Evolutionary conservation across 2,797 vertebrate species (phyloP).

Genomic region (Gambusia yucatana): DNA sequence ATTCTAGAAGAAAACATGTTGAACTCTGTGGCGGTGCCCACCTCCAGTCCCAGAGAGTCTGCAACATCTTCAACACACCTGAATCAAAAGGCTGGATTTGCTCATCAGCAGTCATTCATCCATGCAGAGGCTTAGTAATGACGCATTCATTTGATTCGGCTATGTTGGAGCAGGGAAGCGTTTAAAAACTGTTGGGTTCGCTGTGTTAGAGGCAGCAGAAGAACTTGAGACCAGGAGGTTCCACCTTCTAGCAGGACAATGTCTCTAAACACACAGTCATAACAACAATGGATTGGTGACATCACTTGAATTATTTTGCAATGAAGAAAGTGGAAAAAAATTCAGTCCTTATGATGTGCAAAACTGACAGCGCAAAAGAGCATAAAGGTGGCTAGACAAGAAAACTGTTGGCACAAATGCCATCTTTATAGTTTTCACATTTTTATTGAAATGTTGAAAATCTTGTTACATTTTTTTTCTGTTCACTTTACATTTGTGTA

Average conservation of each 20-base stretch:
- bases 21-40: background rate
- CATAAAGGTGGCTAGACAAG: background rate
- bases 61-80: background rate
- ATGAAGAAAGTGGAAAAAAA: background rate
- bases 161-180: background rate
- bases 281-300: background rate
- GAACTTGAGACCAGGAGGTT: background rate
- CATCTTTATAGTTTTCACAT: background rate
- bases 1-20: conserved; percentile 3
- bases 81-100: background rate
- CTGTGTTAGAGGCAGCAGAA: background rate
- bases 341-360: background rate
- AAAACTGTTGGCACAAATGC: background rate
- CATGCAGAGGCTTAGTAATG: background rate
- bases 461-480: background rate
- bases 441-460: background rate
- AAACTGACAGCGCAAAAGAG: background rate
- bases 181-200: background rate
- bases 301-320: background rate
- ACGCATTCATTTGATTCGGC: background rate
- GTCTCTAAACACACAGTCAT: background rate
- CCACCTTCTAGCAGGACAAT: background rate
- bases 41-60: background rate
- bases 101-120: background rate
- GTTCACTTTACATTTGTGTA: background rate